Evolutionary conservation across 2,888 invertebrate genomes (phyloP), one percentile per base, ranked within the genome.

Genomic region (Platycheirus rosarum): DNA sequence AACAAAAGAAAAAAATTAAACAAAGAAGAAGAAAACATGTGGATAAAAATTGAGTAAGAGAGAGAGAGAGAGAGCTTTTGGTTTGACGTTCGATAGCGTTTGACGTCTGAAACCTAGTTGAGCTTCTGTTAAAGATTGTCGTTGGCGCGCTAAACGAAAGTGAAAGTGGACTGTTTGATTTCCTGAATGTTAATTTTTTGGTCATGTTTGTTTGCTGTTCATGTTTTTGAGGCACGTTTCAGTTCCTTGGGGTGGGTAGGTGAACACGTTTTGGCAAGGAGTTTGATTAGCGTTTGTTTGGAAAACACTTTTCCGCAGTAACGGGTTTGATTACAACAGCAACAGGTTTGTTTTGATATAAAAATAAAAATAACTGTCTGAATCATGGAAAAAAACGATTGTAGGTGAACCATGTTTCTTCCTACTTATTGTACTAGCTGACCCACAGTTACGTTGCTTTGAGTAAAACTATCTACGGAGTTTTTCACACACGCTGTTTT

Each of bases 121-220:
- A 0, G 29, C 48, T 11, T 37, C 29, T 37, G 32, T 57, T 18
- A 32, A 48, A 44, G 23, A 49, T 46, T 48, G 29, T 11, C 5
- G 55, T 26, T 42, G 37, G 9, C 42, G 9, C 42, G 42, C 44
- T 62, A 44, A 66, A 62, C 32, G 44, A 82, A 82, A 82, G 77
- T 82, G 82, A 80, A 80, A 80, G 80, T 70, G 20, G 32, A 55
- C 65, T 51, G 65, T 60, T 60, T 49, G 62, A 57, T 82, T 82
- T 82, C 82, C 82, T 82, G 82, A 68, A 70, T 77, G 71, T 68
- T 68, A 73, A 77, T 62, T 71, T 62, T 68, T 60, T 37, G 23
- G 42, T 49, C 51, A 63, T 57, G 40, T 63, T 68, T 65, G 40
- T 18, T 35, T 46, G 63, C 40, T 49, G 11, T 51, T 62, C 14